Evolutionary conservation across 2,797 vertebrate species (phyloP).

Genomic region (Corythornis leucogaster): DNA sequence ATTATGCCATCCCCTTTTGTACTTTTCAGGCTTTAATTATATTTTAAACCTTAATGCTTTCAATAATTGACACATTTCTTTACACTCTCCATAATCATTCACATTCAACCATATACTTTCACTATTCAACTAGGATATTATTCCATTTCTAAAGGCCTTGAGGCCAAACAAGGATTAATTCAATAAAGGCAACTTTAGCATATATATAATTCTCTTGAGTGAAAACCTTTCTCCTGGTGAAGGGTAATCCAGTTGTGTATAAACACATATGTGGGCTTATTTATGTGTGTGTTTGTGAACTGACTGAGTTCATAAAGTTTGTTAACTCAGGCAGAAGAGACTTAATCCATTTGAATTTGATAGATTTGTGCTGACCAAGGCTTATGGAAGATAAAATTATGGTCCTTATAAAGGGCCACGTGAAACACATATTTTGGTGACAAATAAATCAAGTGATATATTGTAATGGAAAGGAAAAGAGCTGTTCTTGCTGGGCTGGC

Average conservation of each 20-base stretch:
- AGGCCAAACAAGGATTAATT: background rate
- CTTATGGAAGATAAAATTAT: background rate
- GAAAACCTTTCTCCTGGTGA: background rate
- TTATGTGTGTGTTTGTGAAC: background rate
- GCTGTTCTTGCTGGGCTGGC: background rate
- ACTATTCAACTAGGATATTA: background rate
- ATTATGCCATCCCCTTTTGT: background rate
- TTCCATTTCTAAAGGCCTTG: background rate
- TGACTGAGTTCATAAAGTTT: background rate
- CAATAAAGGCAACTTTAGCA: background rate
- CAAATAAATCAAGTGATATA: background rate
- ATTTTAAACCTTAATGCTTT: background rate
- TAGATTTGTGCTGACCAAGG: background rate
- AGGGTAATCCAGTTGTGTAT: background rate
- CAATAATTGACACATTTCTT: background rate
- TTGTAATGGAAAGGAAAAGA: background rate
- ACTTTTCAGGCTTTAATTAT: background rate
- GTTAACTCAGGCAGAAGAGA: background rate
- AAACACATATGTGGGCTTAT: background rate
- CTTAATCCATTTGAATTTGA: background rate
- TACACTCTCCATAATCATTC: background rate
- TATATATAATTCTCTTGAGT: background rate
- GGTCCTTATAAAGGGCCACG: background rate
- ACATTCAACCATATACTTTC: background rate
- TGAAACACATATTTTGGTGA: background rate